phyloP scores from a whole-genome alignment of 2,113 vertebrate genomes.

The Hymenochirus boettgeri region DNA sequence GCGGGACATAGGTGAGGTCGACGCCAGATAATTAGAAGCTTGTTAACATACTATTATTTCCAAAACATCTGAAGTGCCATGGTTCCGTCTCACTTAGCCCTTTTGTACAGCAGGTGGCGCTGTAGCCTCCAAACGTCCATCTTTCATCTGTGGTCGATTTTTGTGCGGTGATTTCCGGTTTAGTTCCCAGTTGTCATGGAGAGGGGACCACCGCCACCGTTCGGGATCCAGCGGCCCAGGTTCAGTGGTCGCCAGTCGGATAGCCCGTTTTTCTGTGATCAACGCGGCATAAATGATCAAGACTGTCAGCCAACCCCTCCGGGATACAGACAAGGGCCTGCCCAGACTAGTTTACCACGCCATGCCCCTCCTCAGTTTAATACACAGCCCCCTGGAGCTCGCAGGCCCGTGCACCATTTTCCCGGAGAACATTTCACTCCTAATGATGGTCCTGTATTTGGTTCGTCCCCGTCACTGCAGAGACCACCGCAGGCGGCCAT shows the following conservation, averaged over 20 bases:
- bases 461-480: not conserved
- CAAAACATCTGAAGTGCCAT: not conserved
- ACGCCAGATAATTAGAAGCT: too few species aligned
- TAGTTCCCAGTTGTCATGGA: conserved; percentile 26
- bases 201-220: not conserved
- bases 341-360: not conserved
- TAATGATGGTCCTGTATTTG: not conserved
- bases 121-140: too few species aligned
- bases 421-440: not conserved
- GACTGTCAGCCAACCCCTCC: not conserved
- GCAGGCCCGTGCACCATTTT: not conserved
- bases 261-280: not conserved
- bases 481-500: not conserved
- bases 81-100: not conserved
- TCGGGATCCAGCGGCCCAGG: not conserved
- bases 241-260: not conserved
- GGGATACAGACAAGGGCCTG: not conserved
- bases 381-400: not conserved
- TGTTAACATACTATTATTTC: too few species aligned
- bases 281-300: not conserved
- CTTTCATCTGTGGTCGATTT: too few species aligned
- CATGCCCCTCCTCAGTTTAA: not conserved
- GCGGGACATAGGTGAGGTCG: too few species aligned
- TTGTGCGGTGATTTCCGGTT: conserved; percentile 2
- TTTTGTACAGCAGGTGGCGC: not conserved